Base-by-base conservation (phyloP, 2,113 vertebrate species). In the Dicerorhinus sumatrensis region DNA sequence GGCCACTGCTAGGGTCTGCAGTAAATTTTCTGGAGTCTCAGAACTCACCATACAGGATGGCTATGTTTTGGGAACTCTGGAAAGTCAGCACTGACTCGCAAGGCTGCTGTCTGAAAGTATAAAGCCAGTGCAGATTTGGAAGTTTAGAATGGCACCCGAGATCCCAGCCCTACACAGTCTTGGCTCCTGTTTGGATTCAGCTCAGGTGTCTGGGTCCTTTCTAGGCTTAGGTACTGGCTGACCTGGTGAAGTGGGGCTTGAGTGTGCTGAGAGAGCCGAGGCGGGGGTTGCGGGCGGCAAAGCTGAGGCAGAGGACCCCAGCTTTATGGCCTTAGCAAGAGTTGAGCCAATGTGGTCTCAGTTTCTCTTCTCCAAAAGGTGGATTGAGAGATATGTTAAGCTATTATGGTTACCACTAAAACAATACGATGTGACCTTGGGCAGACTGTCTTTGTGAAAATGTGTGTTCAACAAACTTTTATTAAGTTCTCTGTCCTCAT, bases 361-460 rank as follows among this genome's bases (percentile, higher is more conserved):
- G 25, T 85, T 91, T 72, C 29, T 83, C n/a, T 81, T 58, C 33
- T 95, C 72, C 46, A 80, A 96, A 88, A 77, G 69, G 33, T 58
- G 51, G 21, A 69, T 36, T 51, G 69, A 95, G 33, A 92, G 31
- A 54, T n/a, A 6, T 67, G 58, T 42, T 54, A 91, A 82, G 27
- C 46, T 75, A 13, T 29, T 36, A 17, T 39, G 56, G 46, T 39
- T 62, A 29, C 25, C 21, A 21, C 58, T 72, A 31, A 94, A 91
- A 67, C 36, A 51, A 27, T 73, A 42, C 58, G 5, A 8, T n/a
- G n/a, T 63, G 75, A 69, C 12, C 58, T 54, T 5, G 10, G 80
- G 23, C 46, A 93, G 72, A 33, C 33, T 89, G 18, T 96, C 82
- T 65, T 54, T 9, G 1, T 27, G 80, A 17, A 85, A 62, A 42